phyloP scores from a whole-genome alignment of 2,113 vertebrate species.

The Anser cygnoides region DNA sequence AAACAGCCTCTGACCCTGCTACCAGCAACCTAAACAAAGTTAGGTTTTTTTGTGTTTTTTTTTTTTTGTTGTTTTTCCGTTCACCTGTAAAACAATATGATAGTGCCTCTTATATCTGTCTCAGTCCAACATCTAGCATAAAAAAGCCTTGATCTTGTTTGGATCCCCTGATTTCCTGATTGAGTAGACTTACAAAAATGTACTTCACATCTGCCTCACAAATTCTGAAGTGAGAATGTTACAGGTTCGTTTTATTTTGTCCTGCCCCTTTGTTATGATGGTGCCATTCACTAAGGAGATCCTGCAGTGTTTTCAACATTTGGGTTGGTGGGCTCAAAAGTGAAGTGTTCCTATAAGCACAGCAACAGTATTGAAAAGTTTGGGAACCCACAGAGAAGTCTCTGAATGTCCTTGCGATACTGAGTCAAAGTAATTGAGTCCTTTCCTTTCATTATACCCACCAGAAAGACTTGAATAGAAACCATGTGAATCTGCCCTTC shows the following conservation, averaged over 20 bases:
- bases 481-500: neutral
- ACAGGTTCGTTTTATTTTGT: neutral
- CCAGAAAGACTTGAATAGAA: neutral
- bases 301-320: neutral
- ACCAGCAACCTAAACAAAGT: neutral
- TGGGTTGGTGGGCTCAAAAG: neutral
- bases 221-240: neutral
- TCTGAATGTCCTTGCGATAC: neutral
- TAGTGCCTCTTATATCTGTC: neutral
- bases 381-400: neutral
- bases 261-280: neutral
- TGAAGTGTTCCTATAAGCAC: neutral
- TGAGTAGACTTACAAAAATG: neutral
- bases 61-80: neutral
- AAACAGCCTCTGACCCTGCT: neutral
- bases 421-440: neutral
- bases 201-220: neutral
- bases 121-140: neutral
- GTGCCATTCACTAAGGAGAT: neutral
- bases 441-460: neutral
- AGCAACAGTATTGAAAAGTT: neutral
- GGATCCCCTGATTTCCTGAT: rapidly evolving
- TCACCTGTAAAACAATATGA: rapidly evolving
- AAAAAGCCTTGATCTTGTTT: neutral
- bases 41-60: neutral